Conservation (phyloP, 2,113 vertebrate genomes). For the Microcebus jonahi region DNA sequence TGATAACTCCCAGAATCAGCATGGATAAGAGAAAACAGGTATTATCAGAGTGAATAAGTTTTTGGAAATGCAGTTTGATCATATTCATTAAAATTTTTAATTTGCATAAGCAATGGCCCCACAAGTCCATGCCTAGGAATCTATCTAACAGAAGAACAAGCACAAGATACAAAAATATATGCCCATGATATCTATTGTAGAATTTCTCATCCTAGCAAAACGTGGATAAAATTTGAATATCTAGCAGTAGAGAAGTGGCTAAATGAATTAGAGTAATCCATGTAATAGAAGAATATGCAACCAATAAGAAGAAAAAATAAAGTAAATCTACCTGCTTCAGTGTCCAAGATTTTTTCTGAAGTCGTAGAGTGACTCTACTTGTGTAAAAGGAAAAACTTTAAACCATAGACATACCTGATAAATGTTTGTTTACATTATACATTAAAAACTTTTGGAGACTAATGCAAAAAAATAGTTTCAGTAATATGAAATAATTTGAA, state of each 20-base stretch:
- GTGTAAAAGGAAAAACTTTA: neutral
- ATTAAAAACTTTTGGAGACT: neutral
- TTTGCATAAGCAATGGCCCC: neutral
- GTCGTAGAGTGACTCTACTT: neutral
- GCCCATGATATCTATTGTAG: neutral
- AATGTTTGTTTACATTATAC: neutral
- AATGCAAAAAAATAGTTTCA: neutral
- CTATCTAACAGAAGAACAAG: neutral
- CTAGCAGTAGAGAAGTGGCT: neutral
- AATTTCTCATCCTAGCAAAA: slow-evolving; percentile 3
- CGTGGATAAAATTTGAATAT: neutral
- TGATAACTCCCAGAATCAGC: neutral
- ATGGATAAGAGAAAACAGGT: neutral
- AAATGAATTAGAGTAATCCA: neutral
- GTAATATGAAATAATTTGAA: neutral
- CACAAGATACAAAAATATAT: neutral
- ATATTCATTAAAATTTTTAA: neutral
- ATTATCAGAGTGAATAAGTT: neutral
- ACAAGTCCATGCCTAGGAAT: neutral
- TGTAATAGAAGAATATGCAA: neutral
- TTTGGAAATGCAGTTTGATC: neutral
- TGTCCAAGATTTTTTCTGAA: neutral
- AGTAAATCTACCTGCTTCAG: neutral
- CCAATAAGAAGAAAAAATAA: slow-evolving; percentile 2
- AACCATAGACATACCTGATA: neutral